phyloP scores from a whole-genome alignment of 2,888 invertebrate genomes.

The Brachynemurus nebulosus region DNA sequence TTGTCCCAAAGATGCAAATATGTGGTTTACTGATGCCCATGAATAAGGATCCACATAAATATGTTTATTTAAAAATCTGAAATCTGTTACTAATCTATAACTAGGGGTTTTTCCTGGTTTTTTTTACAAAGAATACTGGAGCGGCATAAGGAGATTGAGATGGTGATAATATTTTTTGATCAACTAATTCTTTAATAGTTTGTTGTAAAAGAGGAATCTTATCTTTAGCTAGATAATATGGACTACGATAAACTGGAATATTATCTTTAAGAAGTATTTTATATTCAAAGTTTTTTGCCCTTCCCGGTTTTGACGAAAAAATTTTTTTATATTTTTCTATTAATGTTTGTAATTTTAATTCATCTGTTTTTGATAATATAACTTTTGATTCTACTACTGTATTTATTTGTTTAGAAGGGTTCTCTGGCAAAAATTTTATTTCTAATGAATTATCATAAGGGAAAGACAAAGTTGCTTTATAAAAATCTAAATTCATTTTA shows the following conservation, averaged over 20 bases:
- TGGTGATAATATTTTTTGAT: neutral
- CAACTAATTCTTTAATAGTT: neutral
- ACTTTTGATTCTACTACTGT: neutral
- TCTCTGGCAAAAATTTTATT: neutral
- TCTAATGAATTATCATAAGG: neutral
- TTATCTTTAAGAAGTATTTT: neutral
- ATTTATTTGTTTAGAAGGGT: neutral
- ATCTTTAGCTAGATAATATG: neutral
- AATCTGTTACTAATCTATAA: neutral
- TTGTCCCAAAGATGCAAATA: neutral
- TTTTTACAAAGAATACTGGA: neutral
- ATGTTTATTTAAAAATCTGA: neutral
- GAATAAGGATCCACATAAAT: neutral
- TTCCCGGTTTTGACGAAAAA: neutral
- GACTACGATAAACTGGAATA: neutral
- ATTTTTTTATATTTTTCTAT: neutral
- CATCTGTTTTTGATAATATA: neutral
- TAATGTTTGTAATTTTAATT: neutral
- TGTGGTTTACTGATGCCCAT: neutral
- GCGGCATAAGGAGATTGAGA: neutral
- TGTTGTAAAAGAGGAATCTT: neutral
- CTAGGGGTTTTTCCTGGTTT: neutral
- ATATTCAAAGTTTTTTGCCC: neutral
- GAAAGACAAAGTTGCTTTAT: neutral
- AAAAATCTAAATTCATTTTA: neutral